Percentiles rank a stretch among this genome's conserved stretches.
Conservation (phyloP, 35 echinoderm and acorn worm genomes). For the Eucidaris tribuloides region DNA sequence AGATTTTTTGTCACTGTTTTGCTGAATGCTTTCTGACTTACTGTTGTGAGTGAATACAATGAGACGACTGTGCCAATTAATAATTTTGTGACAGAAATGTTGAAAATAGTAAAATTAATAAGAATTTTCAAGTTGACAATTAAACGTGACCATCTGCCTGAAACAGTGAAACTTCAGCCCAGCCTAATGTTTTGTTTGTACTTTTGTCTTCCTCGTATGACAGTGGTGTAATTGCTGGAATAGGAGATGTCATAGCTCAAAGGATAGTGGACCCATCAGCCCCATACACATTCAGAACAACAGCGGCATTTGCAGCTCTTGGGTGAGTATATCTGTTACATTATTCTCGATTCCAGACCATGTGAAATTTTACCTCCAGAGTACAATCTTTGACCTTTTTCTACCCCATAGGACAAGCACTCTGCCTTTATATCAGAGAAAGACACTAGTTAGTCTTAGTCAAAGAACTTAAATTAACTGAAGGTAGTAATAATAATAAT, state of each 20-base stretch:
- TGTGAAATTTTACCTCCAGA: no score
- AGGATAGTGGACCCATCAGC: slow-evolving; percentile 40
- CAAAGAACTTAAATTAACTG: no score
- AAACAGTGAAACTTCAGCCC: neutral
- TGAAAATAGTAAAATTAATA: neutral
- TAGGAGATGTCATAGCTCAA: slow-evolving; percentile 76
- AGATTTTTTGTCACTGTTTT: no score
- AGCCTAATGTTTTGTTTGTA: neutral
- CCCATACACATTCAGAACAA: slow-evolving; percentile 41
- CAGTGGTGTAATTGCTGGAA: slow-evolving; percentile 58
- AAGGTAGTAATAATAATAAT: no score
- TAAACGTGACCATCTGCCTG: neutral
- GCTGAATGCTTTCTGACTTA: neutral
- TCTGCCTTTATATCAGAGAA: no score
- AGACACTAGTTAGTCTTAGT: no score
- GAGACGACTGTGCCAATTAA: neutral
- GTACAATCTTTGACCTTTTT: no score
- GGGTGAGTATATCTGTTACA: no score
- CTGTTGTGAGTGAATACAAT: neutral
- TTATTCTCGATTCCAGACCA: no score
- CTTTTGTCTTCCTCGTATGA: slow-evolving; percentile 10
- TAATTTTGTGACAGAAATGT: neutral
- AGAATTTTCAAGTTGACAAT: neutral
- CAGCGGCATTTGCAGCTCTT: slow-evolving; percentile 63
- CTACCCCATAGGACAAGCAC: no score